Percentiles rank a stretch among this genome's conserved stretches.
Conservation (phyloP, 1,140 invertebrate genomes). For the Meloidogyne chitwoodi region DNA sequence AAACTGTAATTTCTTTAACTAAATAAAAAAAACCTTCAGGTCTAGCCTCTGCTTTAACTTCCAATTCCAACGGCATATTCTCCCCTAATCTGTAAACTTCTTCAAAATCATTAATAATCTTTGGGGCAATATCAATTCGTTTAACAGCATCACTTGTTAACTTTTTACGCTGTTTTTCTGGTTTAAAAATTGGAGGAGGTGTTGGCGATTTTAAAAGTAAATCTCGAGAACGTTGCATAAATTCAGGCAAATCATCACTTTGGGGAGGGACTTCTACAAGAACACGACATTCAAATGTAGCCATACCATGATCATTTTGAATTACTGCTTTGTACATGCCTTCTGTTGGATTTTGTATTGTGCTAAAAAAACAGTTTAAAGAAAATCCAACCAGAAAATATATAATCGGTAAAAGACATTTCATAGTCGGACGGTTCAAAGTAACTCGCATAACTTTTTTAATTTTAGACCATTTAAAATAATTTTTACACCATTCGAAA, state of each 20-base stretch:
- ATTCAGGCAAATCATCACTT: constrained; percentile 19
- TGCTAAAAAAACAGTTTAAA: not conserved
- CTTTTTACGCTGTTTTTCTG: constrained; percentile 8
- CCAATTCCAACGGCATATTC: constrained; percentile 37
- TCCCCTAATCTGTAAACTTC: constrained; percentile 25
- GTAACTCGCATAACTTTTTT: no score
- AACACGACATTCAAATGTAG: constrained; percentile 34
- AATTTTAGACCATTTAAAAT: no score
- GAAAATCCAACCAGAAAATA: no score
- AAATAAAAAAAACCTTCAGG: constrained; percentile 35
- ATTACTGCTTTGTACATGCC: constrained; percentile 39
- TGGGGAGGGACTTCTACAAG: constrained; percentile 26
- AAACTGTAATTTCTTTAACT: no score
- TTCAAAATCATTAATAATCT: constrained; percentile 35
- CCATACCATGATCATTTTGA: constrained; percentile 39
- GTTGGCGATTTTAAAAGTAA: not conserved
- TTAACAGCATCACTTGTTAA: not conserved
- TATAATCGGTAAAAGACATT: not conserved
- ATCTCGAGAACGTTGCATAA: constrained; percentile 10
- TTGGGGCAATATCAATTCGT: constrained; percentile 44
- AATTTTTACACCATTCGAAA: no score
- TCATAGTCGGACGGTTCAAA: not conserved
- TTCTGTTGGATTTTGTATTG: constrained; percentile 25
- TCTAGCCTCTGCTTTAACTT: constrained; percentile 46
- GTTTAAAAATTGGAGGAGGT: constrained; percentile 2